Evolutionary conservation across 2,888 invertebrate species (phyloP), one percentile per base, ranked within the genome.

Genomic region (Hirtodrosophila trivittata): DNA sequence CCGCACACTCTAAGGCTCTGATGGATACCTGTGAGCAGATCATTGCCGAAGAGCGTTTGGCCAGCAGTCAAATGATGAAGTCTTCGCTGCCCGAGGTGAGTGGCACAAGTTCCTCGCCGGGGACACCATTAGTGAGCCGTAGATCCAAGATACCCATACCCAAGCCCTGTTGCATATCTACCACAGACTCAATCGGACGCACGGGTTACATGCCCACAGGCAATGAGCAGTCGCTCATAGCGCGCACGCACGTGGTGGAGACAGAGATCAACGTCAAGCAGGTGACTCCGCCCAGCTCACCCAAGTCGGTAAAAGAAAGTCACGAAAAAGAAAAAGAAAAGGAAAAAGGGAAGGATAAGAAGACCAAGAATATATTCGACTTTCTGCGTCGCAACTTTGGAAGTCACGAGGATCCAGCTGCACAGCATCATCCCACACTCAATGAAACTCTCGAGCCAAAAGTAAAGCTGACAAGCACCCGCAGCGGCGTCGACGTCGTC

Each of bases 351-450:
- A 84, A 75, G 39, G 77, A 80, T 7, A 82, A 78, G 35, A 90
- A 90, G 66, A 81, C 91, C 0, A 90, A 90, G 68, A 90, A 91
- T 58, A 90, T 92, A 62, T 90, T 92, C 46, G 90, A 91, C 62
- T 90, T 90, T 41, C 74, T 91, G 21, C 90, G 90, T 59, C 89
- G 89, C 54, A 91, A 91, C 75, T 91, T 91, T 18, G 86, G 88
- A 35, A 77, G 85, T 25, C 72, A 87, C 5, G 87, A 87, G 1
- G 81, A 87, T 1, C 42, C 71, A 0, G 73, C 85, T 37, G 38
- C 84, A n/a, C 72, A 75, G 8, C 66, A 57, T 8, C 75, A 81
- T 49, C 60, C 70, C 37, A 69, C 71, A 2, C 59, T 68, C 6
- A 65, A 71, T 9, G 74, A 75, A 46, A 68, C 67, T 0, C 64